A percentile compares a stretch with the other conserved stretches of the same genome.
Evolutionary conservation across 2,113 vertebrate species (phyloP).

Genomic region (Sakesphorus luctuosus): DNA sequence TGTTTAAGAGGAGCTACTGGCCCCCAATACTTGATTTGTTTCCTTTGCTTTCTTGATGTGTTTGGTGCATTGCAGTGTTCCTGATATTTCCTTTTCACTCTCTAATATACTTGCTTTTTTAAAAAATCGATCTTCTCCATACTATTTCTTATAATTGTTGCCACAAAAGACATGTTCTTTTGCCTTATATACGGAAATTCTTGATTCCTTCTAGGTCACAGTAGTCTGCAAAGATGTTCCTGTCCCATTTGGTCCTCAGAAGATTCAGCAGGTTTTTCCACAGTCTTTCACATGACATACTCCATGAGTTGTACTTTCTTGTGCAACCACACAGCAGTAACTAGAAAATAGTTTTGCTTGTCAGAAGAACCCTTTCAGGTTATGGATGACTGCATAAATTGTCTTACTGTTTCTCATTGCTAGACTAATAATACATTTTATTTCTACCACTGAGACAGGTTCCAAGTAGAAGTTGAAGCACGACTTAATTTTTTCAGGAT

Average conservation of each 20-base stretch:
- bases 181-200: background rate
- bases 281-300: background rate
- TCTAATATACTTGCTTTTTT: background rate
- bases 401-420: background rate
- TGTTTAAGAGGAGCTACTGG: background rate
- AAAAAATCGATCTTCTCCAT: background rate
- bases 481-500: conserved; percentile 40
- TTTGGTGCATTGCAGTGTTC: background rate
- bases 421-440: conserved; percentile 46
- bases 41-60: background rate
- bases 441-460: conserved; percentile 22
- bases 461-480: conserved; percentile 29
- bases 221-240: background rate
- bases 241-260: background rate
- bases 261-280: background rate
- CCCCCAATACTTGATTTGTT: background rate
- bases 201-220: background rate
- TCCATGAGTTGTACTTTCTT: background rate
- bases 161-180: background rate
- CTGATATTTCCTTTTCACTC: background rate
- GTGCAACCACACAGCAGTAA: background rate
- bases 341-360: background rate
- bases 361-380: background rate
- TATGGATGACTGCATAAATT: conserved; percentile 20
- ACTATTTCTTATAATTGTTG: background rate